Percentiles rank a stretch among this genome's conserved stretches.
These are phyloP conservation scores for Tetranychus piercei DNA, from an alignment of 2,888 invertebrate genomes.

Conservation along the genomic window DNA sequence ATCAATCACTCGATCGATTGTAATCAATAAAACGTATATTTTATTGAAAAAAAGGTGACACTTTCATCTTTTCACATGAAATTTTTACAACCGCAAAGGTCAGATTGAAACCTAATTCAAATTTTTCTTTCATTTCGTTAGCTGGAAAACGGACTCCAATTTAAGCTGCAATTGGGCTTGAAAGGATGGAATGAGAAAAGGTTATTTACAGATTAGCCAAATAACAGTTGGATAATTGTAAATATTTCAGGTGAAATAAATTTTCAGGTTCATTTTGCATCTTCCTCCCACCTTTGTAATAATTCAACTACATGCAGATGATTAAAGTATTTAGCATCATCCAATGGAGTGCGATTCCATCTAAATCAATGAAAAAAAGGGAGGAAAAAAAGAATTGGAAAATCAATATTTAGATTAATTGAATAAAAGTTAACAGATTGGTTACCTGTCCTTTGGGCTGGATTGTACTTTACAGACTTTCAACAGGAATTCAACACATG, in stretches of 20 bases:
- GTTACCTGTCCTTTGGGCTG: conserved; percentile 50
- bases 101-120: no score
- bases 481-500: conserved; percentile 70
- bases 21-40: no score
- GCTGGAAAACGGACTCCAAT: no score
- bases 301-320: conserved; percentile 55
- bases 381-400: conserved; percentile 1
- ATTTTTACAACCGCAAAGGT: no score
- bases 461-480: conserved; percentile 63
- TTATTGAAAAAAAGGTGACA: no score
- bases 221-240: no score
- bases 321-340: conserved; percentile 70
- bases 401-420: neutral
- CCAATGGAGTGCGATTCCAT: conserved; percentile 76
- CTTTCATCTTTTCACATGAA: no score
- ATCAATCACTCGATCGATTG: no score
- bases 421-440: conserved; percentile 27
- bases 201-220: no score
- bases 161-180: no score
- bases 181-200: no score
- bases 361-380: conserved; percentile 36
- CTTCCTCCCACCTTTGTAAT: conserved; percentile 43
- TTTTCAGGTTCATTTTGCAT: neutral
- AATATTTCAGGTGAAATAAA: neutral
- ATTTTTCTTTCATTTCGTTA: no score